phyloP scores from a whole-genome alignment of 2,888 invertebrate genomes.

The Sepiola atlantica region DNA sequence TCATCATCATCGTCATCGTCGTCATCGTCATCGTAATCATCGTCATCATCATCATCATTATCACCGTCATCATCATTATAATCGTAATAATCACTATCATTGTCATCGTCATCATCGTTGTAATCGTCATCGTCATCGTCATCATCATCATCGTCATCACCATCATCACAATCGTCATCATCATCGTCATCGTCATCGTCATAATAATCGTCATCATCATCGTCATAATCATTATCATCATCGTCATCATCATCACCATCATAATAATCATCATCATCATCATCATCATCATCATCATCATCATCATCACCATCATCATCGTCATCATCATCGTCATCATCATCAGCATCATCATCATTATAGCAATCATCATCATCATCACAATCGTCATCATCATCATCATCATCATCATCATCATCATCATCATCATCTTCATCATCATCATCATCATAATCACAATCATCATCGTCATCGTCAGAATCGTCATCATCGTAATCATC shows the following conservation, averaged over 20 bases:
- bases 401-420: constrained; percentile 32
- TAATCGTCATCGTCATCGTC: too few species aligned
- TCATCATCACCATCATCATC: not conserved
- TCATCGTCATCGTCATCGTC: too few species aligned
- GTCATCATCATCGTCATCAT: constrained; percentile 17
- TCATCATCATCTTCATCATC: not conserved
- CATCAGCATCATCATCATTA: not conserved
- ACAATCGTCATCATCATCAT: not conserved
- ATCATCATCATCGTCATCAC: too few species aligned
- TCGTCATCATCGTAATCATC: not conserved
- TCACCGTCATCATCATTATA: not conserved
- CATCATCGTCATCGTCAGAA: not conserved
- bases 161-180: too few species aligned
- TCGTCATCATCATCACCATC: not conserved
- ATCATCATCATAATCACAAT: not conserved
- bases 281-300: not conserved
- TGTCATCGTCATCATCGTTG: too few species aligned
- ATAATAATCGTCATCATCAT: too few species aligned
- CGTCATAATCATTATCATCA: too few species aligned
- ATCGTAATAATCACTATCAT: too few species aligned
- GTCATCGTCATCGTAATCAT: not conserved
- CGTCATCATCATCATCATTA: not conserved
- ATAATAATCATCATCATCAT: not conserved
- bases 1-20: constrained; percentile 1
- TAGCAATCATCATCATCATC: not conserved